Evolutionary conservation across 2,888 invertebrate genomes (phyloP).

Genomic region (Brachynemurus nebulosus): DNA sequence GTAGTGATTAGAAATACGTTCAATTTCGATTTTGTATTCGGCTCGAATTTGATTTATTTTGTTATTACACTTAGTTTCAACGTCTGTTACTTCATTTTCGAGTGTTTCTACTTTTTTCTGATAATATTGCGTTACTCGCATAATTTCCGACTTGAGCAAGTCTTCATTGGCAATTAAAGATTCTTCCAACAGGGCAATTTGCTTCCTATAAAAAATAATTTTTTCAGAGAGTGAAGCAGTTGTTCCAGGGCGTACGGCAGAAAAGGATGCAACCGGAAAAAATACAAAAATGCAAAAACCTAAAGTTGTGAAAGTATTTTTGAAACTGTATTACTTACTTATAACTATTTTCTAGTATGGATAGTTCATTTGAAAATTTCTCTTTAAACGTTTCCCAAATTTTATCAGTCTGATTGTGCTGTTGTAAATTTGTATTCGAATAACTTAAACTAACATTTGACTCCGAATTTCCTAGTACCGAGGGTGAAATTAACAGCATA

Average conservation of each 20-base stretch:
- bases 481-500: conserved; percentile 30
- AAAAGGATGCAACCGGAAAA: no score
- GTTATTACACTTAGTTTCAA: conserved; percentile 24
- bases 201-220: conserved; percentile 33
- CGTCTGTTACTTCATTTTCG: conserved; percentile 23
- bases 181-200: conserved; percentile 41
- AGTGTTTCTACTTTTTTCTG: conserved; percentile 33
- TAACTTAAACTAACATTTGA: conserved; percentile 1
- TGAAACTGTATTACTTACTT: conserved; percentile 30
- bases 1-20: conserved; percentile 39
- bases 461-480: no score
- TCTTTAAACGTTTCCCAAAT: conserved; percentile 39
- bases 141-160: conserved; percentile 43
- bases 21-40: conserved; percentile 26
- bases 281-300: no score
- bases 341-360: conserved; percentile 47
- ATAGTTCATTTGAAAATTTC: conserved; percentile 45
- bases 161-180: conserved; percentile 41
- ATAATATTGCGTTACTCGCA: conserved; percentile 35
- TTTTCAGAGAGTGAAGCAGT: no score
- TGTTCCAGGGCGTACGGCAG: neutral
- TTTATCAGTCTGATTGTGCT: conserved; percentile 24
- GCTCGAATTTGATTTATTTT: conserved; percentile 25
- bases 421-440: no score
- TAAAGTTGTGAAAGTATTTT: neutral